These are phyloP conservation scores for Anser cygnoides DNA, from an alignment of 2,113 vertebrate genomes.

Conservation along the genomic window DNA sequence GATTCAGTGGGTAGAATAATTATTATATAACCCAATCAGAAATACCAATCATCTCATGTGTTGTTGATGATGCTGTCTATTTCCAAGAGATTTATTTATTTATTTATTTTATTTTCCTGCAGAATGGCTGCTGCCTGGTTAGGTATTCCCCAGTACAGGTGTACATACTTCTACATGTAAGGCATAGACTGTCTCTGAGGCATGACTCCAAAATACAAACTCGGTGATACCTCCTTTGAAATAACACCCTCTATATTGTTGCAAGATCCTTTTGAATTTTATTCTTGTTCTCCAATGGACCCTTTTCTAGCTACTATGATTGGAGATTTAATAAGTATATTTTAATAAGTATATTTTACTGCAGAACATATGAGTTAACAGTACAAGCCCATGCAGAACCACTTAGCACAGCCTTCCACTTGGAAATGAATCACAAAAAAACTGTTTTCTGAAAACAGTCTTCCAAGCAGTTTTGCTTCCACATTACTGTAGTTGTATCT, in stretches of 20 bases:
- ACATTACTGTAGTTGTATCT: not conserved
- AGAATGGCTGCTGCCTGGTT: not conserved
- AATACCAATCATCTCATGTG: not conserved
- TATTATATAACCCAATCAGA: not conserved
- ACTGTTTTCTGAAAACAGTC: not conserved
- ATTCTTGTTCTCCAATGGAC: not conserved
- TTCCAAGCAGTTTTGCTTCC: not conserved
- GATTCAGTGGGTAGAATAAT: not conserved
- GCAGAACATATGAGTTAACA: not conserved
- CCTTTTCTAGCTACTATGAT: not conserved
- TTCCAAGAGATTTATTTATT: not conserved
- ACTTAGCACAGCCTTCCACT: not conserved
- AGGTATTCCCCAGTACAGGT: not conserved
- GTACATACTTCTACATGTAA: not conserved
- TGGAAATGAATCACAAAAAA: not conserved
- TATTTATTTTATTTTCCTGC: not conserved
- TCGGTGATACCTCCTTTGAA: not conserved
- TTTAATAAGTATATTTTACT: not conserved
- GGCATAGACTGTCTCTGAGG: not conserved
- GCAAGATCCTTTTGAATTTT: not conserved
- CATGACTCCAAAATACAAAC: not conserved
- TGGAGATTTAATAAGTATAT: not conserved
- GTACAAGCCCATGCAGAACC: not conserved
- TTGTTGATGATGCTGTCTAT: not conserved
- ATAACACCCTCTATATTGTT: not conserved